Evolutionary conservation across 2,888 invertebrate species (phyloP).

Genomic region (Campoletis raptor): DNA sequence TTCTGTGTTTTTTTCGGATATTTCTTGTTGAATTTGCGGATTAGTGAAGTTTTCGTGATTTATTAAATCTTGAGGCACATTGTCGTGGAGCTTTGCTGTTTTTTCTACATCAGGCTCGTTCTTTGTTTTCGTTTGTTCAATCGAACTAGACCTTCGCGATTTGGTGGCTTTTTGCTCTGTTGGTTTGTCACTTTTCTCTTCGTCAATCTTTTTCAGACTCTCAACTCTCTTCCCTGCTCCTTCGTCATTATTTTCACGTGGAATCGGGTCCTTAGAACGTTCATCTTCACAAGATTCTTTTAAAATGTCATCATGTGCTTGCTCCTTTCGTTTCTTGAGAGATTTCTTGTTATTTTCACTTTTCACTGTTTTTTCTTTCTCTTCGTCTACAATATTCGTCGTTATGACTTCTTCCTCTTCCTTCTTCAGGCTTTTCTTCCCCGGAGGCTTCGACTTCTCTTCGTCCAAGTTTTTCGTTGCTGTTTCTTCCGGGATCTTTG

Average conservation of each 20-base stretch:
- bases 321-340: background rate
- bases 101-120: background rate
- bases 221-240: background rate
- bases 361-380: constrained; percentile 6
- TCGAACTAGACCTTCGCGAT: constrained; percentile 1
- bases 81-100: constrained; percentile 2
- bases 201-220: background rate
- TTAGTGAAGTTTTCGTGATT: background rate
- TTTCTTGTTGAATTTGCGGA: background rate
- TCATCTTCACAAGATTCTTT: background rate
- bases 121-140: constrained; percentile 4
- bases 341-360: constrained; percentile 4
- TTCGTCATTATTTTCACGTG: background rate
- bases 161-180: background rate
- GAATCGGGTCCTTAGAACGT: background rate
- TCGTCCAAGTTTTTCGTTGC: background rate
- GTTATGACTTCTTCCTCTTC: background rate
- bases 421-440: background rate
- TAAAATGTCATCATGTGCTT: background rate
- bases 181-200: constrained; percentile 4
- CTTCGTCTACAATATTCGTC: background rate
- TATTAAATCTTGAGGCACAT: background rate
- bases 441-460: background rate
- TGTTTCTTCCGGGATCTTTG: constrained; percentile 19
- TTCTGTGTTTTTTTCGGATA: background rate